Conservation (phyloP, 2,797 vertebrate genomes). For the Oophaga sylvatica region DNA sequence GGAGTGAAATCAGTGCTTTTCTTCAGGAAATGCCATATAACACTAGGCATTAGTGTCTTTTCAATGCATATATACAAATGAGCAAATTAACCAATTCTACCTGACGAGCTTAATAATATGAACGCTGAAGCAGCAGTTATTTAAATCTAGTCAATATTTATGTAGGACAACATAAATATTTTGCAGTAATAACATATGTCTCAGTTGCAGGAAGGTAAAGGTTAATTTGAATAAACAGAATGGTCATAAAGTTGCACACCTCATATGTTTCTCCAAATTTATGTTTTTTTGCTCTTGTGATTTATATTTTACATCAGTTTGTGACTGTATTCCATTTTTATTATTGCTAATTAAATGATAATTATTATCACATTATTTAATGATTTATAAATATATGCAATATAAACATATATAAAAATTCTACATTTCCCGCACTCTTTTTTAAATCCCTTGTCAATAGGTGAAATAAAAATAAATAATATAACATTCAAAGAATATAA, state of each 20-base stretch:
- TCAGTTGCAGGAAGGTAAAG: neutral
- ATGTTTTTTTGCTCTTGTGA: neutral
- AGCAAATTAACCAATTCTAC: slow-evolving; percentile 26
- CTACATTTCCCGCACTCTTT: too few relatives aligned
- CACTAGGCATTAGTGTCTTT: slow-evolving; percentile 17
- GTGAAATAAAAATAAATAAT: too few relatives aligned
- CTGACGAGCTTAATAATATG: neutral
- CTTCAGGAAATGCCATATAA: slow-evolving; percentile 13
- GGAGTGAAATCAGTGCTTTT: slow-evolving; percentile 36
- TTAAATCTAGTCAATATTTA: slow-evolving; percentile 1
- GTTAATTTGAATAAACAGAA: neutral
- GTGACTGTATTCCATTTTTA: neutral
- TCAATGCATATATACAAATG: slow-evolving; percentile 32
- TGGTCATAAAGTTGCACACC: neutral
- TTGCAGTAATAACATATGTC: neutral
- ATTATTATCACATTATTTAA: too few relatives aligned
- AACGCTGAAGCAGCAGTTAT: neutral
- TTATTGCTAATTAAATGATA: neutral
- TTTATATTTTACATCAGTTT: neutral
- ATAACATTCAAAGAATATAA: too few relatives aligned
- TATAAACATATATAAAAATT: too few relatives aligned
- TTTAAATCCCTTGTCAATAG: too few relatives aligned
- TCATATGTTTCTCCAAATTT: neutral
- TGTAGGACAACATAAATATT: neutral
- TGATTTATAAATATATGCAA: too few relatives aligned